A percentile compares a stretch with the other conserved stretches of the same genome.
These are phyloP conservation scores for Paratilapia polleni DNA, from an alignment of 2,113 vertebrate genomes.

Conservation along the genomic window DNA sequence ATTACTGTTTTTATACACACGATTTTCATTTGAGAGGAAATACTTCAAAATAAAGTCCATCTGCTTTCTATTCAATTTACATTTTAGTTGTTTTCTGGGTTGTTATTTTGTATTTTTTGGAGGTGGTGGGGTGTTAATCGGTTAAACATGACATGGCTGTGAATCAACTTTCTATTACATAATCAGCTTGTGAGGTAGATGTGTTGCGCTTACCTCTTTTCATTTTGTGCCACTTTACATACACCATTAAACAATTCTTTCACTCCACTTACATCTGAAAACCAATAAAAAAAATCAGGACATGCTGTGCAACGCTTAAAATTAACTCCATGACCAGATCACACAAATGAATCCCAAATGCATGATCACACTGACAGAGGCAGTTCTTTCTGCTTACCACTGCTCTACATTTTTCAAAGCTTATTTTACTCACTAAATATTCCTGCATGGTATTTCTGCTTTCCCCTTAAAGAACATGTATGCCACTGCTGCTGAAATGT, in stretches of 20 bases:
- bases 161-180: not conserved
- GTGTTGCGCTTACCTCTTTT: not conserved
- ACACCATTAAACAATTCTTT: not conserved
- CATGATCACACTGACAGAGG: not conserved
- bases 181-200: not conserved
- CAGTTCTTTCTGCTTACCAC: not conserved
- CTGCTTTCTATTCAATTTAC: not conserved
- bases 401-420: not conserved
- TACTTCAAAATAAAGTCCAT: not conserved
- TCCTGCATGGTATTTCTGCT: not conserved
- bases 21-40: not conserved
- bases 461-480: not conserved
- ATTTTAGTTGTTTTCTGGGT: not conserved
- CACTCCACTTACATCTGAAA: not conserved
- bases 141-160: not conserved
- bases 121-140: not conserved
- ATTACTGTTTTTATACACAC: not conserved
- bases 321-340: no score
- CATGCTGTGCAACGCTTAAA: no score
- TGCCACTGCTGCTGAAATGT: not conserved
- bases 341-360: not conserved
- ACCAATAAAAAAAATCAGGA: not conserved
- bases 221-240: not conserved
- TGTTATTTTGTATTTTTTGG: not conserved
- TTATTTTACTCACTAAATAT: no score